Evolutionary conservation across 2,113 vertebrate species (phyloP), one percentile per base, ranked within the genome.

Genomic region (Penelope pileata): DNA sequence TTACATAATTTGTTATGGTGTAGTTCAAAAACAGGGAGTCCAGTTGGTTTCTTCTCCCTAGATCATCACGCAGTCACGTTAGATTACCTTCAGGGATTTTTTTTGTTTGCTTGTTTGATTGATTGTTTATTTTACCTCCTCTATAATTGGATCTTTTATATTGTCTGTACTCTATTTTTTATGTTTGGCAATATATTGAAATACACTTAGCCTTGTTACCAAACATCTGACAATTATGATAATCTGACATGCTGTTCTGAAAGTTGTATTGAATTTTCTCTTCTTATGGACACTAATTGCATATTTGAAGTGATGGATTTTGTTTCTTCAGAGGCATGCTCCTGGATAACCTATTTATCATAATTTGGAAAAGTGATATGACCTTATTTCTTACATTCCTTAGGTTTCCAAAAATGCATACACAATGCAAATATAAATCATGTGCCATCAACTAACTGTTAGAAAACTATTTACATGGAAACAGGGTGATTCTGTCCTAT

Each of bases 241-340:
- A 96, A 90, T 91, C 54, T 90, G 90, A 90, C 50, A 18, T 56
- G 93, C 15, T 59, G 77, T n/a, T n/a, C n/a, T n/a, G n/a, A 96
- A 97, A 96, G 85, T 90, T 93, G 68, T 88, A 95, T 93, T 96
- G 94, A 36, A 56, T 92, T 96, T 98, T 93, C 74, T 91, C 83
- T 95, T 94, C 79, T 91, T 82, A 94, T 58, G 94, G 91, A 68
- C 82, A 95, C 72, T 96, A 96, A 95, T 92, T 95, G 51, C 62
- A 32, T 62, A 93, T 90, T 85, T 88, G 91, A 96, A 91, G 63
- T 90, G 96, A 95, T 74, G 36, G 63, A 91, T 96, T 84, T 93
- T 94, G 50, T 81, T 96, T 94, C 79, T 86, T 94, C 45, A 93
- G 83, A 72, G 77, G 72, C 7, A 2, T 79, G 34, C 59, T 59